These are phyloP conservation scores for Eutolmus rufibarbis DNA, from an alignment of 2,888 invertebrate species.

Conservation along the genomic window DNA sequence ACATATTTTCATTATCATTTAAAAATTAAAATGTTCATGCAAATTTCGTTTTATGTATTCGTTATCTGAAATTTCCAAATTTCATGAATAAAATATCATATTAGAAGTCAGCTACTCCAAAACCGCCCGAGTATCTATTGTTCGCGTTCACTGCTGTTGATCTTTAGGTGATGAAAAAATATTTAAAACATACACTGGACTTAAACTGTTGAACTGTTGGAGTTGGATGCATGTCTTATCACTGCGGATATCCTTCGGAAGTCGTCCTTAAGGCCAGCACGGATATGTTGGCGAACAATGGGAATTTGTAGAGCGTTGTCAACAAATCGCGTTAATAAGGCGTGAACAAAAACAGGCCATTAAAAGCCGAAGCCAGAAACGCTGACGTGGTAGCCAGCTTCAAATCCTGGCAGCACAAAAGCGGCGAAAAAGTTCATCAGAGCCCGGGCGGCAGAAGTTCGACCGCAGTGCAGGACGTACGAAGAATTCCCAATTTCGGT, in stretches of 20 bases:
- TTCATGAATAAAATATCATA: no score
- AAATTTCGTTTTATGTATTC: no score
- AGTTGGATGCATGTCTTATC: not conserved
- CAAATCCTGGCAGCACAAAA: not conserved
- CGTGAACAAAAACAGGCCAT: slow-evolving; percentile 1
- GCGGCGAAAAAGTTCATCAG: not conserved
- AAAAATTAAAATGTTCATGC: no score
- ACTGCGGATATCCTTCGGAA: not conserved
- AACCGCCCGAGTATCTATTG: no score
- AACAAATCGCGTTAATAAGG: slow-evolving; percentile 23
- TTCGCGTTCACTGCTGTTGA: no score
- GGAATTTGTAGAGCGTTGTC: not conserved
- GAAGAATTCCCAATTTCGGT: slow-evolving; percentile 1
- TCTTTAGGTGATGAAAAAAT: not conserved
- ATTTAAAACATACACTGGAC: not conserved
- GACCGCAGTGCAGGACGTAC: not conserved
- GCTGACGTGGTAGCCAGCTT: not conserved
- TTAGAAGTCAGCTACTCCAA: no score
- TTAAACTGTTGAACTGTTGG: not conserved
- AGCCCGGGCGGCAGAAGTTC: not conserved
- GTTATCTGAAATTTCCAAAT: no score
- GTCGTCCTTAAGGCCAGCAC: not conserved
- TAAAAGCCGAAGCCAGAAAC: not conserved
- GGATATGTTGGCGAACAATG: not conserved
- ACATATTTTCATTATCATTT: no score